Evolutionary conservation across 2,797 vertebrate species (phyloP).

Genomic region (Octomys mimax): DNA sequence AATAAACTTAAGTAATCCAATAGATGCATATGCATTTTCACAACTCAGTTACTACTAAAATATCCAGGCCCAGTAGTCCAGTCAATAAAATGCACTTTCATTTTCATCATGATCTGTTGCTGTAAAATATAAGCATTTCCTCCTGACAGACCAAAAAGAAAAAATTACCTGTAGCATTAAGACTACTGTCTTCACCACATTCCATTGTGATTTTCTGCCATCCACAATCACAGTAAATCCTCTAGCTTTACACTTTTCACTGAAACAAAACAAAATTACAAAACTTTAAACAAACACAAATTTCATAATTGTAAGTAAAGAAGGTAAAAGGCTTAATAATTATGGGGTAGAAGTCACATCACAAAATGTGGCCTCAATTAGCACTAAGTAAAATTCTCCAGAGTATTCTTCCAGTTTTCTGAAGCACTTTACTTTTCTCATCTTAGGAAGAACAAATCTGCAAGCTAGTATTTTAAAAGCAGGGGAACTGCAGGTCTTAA

Average conservation of each 20-base stretch:
- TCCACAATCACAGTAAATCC: slow-evolving; percentile 99
- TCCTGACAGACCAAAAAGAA: slow-evolving; percentile 42
- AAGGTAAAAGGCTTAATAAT: slow-evolving; percentile 7
- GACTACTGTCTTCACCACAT: slow-evolving; percentile 98
- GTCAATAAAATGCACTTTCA: slow-evolving; percentile 46
- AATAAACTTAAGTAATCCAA: not conserved
- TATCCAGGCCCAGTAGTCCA: not conserved
- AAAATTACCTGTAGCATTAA: slow-evolving; percentile 97
- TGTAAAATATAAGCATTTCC: slow-evolving; percentile 63
- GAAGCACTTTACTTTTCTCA: slow-evolving; percentile 55
- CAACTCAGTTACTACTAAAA: slow-evolving; percentile 23
- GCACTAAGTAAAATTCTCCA: slow-evolving; percentile 23
- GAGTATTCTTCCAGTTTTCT: not conserved
- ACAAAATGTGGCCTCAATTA: not conserved
- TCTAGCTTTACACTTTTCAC: slow-evolving; percentile 98
- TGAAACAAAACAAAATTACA: slow-evolving; percentile 86
- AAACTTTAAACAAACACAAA: slow-evolving; percentile 52
- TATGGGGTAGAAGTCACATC: not conserved
- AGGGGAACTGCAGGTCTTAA: slow-evolving; percentile 21
- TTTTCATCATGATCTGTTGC: slow-evolving; percentile 6
- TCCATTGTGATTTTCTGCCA: slow-evolving; percentile 98
- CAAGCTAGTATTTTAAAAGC: slow-evolving; percentile 47
- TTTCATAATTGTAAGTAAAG: slow-evolving; percentile 17
- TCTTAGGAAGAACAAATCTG: slow-evolving; percentile 53
- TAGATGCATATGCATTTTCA: not conserved